phyloP scores from a whole-genome alignment of 2,113 vertebrate species.

The Bubalus kerabau region DNA sequence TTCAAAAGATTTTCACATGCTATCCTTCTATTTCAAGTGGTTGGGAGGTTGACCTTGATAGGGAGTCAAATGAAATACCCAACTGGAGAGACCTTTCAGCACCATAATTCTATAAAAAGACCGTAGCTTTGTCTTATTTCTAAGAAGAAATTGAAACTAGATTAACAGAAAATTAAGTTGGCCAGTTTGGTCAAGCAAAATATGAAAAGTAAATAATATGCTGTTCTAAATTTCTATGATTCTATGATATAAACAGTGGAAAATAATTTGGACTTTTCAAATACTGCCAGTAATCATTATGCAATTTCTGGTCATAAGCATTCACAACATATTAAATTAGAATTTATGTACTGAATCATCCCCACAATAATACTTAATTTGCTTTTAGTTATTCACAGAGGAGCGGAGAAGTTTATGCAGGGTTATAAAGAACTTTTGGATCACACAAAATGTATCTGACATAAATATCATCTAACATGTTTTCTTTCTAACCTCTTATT shows the following conservation, averaged over 20 bases:
- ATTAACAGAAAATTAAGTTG: slow-evolving; percentile 30
- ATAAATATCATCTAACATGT: not conserved
- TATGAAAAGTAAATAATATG: slow-evolving; percentile 31
- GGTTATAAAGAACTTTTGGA: not conserved
- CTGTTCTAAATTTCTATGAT: slow-evolving; percentile 31
- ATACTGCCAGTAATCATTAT: slow-evolving; percentile 22
- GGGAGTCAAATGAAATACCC: not conserved
- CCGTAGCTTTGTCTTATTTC: not conserved
- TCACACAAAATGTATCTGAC: not conserved
- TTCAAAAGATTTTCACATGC: not conserved
- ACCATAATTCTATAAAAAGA: not conserved
- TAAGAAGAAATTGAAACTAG: slow-evolving; percentile 38
- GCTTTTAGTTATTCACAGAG: slow-evolving; percentile 15
- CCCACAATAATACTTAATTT: slow-evolving; percentile 1
- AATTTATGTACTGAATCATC: slow-evolving; percentile 11
- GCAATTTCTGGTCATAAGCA: slow-evolving; percentile 20
- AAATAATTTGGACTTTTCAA: slow-evolving; percentile 51
- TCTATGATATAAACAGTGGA: not conserved
- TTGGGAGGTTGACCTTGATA: not conserved
- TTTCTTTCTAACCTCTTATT: not conserved
- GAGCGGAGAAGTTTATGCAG: not conserved
- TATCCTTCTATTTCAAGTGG: not conserved
- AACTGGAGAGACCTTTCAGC: not conserved
- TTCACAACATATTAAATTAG: slow-evolving; percentile 25
- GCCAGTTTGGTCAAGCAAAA: slow-evolving; percentile 7